Base-by-base conservation (phyloP, 2,888 invertebrate genomes). In the Clistopyga incitator region DNA sequence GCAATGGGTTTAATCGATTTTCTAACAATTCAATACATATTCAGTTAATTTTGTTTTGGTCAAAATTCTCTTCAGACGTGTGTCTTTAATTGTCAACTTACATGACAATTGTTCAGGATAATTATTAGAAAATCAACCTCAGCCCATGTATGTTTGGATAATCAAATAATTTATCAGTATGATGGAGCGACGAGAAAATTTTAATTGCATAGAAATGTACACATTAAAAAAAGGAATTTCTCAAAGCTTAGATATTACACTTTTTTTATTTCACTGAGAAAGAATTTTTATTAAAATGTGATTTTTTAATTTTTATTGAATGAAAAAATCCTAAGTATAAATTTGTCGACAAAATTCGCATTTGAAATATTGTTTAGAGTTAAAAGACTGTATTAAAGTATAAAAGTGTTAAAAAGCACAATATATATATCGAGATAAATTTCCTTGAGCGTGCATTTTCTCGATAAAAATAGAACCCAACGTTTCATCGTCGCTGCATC, bases 401-500 rank as follows among this genome's bases (percentile, higher is more conserved):
- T 4, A 6, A 38, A 38, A 38, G 34, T 8, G 8, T 38, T 38
- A 38, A 6, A 38, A 38, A 38, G 34, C 34, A 38, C 8, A 6
- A 38, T 38, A 38, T 6, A 38, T 6, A 8, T 38, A 45, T 45
- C 3, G 2, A 45, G 45, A 13, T 15, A 45, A 45, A 45, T 13
- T 45, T 45, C 15, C 13, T 45, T 38, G 6, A 6, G 34, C 34
- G 8, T 38, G 15, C 45, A 10, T 47, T 25, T 25, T 6, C 18
- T 23, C 6, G 10, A 20, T 10, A 23, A 23, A 56, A 15, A 56
- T 8, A 15, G 18, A 29, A 61, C n/a, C 10, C 15, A n/a, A 61
- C n/a, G 15, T 42, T 64, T n/a, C 11, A 61, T 61, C 34, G 64
- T 38, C 64, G 64, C 38, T 64, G 64, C 11, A 42, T 38, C 38